phyloP scores from a whole-genome alignment of 2,113 vertebrate species.

The Microtus ochrogaster region DNA sequence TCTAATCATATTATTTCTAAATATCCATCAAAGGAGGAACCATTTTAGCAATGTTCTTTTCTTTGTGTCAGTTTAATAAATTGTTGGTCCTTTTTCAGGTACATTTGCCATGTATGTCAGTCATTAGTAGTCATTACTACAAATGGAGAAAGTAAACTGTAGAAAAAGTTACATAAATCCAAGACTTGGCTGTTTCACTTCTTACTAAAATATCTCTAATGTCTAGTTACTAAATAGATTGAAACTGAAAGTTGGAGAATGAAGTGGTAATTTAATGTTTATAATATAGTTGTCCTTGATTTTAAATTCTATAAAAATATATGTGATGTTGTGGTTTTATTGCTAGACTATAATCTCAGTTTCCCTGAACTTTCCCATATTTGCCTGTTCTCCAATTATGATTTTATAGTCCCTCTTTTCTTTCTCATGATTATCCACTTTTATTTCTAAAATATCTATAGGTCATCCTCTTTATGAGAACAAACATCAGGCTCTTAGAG shows the following conservation, averaged over 20 bases:
- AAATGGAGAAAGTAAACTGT: constrained; percentile 3
- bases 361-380: constrained; percentile 7
- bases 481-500: background rate
- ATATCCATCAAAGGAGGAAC: background rate
- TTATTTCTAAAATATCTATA: background rate
- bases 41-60: constrained; percentile 50
- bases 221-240: constrained; percentile 55
- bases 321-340: background rate
- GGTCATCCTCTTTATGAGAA: background rate
- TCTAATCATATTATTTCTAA: constrained; percentile 21
- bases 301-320: constrained; percentile 23
- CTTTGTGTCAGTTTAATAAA: background rate
- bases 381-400: background rate
- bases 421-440: background rate
- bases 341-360: constrained; percentile 10
- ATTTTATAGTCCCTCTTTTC: constrained; percentile 20
- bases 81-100: background rate
- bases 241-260: background rate
- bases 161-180: constrained; percentile 48
- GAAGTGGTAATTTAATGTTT: constrained; percentile 41
- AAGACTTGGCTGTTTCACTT: background rate
- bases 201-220: constrained; percentile 46
- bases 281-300: constrained; percentile 13
- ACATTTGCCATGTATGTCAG: background rate
- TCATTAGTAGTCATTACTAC: background rate